Evolutionary conservation across 2,888 invertebrate species (phyloP), one percentile per base, ranked within the genome.

Genomic region (Tetragnatha montana): DNA sequence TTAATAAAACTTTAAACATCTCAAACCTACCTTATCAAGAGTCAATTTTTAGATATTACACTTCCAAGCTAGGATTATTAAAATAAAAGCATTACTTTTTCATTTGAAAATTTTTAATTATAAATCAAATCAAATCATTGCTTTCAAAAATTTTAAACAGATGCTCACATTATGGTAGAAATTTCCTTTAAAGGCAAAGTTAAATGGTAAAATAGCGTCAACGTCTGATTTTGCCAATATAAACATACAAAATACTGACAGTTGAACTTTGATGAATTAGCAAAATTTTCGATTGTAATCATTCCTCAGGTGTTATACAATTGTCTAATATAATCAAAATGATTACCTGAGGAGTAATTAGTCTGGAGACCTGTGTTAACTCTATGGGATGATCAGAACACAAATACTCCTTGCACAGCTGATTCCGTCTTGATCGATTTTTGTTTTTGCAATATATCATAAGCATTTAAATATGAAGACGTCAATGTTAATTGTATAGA

Each of bases 401-500:
- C 75, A 84, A 75, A 17, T 73, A 76, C 12, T 47, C 68, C 47
- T 76, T 75, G 83, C 60, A 71, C 73, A 73, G 21, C 69, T 71
- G 68, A 74, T 70, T 35, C 79, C 60, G 82, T 76, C 51, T 68
- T 60, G 50, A 79, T 21, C 4, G 60, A 17, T 74, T 68, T 89
- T 86, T 81, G 81, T 76, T 71, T 85, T 78, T 81, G 85, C 76
- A 89, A 85, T 75, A 76, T 89, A 89, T 89, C 89, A 86, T 85
- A 86, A 89, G 68, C 76, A 80, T 81, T 81, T 81, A 85, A 51
- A 70, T 22, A 78, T 76, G 78, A 71, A 81, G 71, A 73, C 78
- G 76, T 81, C 71, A 76, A 81, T 75, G 81, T 49, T 76, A 81
- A 69, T 60, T 81, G 76, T 49, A 78, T 35, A 81, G 50, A 70